Evolutionary conservation across 1,140 invertebrate species (phyloP).

Genomic region (Holotrichia oblita): DNA sequence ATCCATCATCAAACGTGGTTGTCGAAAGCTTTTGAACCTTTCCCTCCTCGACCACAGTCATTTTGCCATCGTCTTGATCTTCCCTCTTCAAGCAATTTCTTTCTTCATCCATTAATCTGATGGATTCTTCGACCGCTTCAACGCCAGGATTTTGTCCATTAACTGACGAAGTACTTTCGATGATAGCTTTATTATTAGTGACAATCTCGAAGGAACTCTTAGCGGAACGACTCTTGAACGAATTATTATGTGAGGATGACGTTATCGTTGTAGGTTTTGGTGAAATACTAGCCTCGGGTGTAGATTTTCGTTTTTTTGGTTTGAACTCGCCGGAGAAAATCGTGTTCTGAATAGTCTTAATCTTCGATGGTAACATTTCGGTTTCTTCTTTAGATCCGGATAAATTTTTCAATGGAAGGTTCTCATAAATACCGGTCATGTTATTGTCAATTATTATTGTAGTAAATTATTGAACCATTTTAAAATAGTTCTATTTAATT

Average conservation of each 20-base stretch:
- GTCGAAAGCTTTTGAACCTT: slow-evolving; percentile 50
- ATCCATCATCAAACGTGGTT: slow-evolving; percentile 64
- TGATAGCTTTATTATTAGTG: not conserved
- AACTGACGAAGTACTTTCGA: slow-evolving; percentile 34
- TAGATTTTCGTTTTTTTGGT: slow-evolving; percentile 45
- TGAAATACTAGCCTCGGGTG: not conserved
- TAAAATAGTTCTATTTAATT: not conserved
- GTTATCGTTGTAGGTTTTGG: not conserved
- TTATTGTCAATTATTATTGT: not conserved
- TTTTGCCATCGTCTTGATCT: slow-evolving; percentile 39
- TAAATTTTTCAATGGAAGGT: slow-evolving; percentile 51
- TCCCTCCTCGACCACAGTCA: slow-evolving; percentile 39
- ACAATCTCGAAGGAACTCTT: slow-evolving; percentile 16
- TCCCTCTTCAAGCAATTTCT: slow-evolving; percentile 38
- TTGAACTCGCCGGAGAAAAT: slow-evolving; percentile 47
- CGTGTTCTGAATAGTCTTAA: slow-evolving; percentile 50
- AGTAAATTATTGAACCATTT: not conserved
- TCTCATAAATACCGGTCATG: slow-evolving; percentile 50
- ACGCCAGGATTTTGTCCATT: slow-evolving; percentile 12
- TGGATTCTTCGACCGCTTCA: not conserved
- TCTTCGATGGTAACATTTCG: slow-evolving; percentile 46
- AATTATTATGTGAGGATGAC: slow-evolving; percentile 21
- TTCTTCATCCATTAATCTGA: slow-evolving; percentile 21
- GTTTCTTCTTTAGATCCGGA: slow-evolving; percentile 46
- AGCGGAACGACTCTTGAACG: slow-evolving; percentile 2